Evolutionary conservation across 2,888 invertebrate species (phyloP), one percentile per base, ranked within the genome.

Genomic region (Acanthacorydalis orientalis): DNA sequence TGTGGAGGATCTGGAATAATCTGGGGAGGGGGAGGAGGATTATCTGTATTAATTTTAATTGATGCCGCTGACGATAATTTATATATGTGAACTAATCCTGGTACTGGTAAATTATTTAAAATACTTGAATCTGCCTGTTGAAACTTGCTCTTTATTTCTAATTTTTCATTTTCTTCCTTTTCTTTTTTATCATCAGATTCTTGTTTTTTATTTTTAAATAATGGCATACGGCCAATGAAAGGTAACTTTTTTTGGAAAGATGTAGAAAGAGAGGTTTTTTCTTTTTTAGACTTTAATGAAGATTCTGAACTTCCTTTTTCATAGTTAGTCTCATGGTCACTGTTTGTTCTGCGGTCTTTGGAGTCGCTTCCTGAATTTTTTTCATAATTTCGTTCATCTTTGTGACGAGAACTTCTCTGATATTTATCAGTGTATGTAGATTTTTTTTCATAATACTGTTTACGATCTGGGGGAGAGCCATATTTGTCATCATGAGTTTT

Each of bases 151-250:
- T 69, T 67, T 50, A 59, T 59, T 51, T 64, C 56, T 42, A 58
- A 58, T 54, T 69, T 68, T 48, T 71, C 66, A 48, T 69, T 67
- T 47, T 68, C 63, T 53, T 69, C 66, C 53, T 68, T 65, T 50
- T 60, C 57, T 10, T 59, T 58, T 14, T 37, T 8, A 66, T 65
- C 35, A 67, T 71, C 50, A 68, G 72, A 38, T 58, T 70, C 57
- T 55, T 68, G 53, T 60, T 70, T 51, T 65, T 74, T 55, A 60
- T 69, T 72, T 57, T 81, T 83, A 58, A 83, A 84, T 10, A 88
- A 73, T 0, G 88, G 88, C 79, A 88, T 81, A 61, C 86, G 77
- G 53, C 88, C 89, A 53, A 88, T 88, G 56, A 88, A 87, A 0
- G 87, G 87, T 59, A 87, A 69, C 61, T 85, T 86, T 51, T 80